Percentiles rank a stretch among this genome's conserved stretches.
Conservation (phyloP, 2,113 vertebrate genomes). For the Aythya baeri region DNA sequence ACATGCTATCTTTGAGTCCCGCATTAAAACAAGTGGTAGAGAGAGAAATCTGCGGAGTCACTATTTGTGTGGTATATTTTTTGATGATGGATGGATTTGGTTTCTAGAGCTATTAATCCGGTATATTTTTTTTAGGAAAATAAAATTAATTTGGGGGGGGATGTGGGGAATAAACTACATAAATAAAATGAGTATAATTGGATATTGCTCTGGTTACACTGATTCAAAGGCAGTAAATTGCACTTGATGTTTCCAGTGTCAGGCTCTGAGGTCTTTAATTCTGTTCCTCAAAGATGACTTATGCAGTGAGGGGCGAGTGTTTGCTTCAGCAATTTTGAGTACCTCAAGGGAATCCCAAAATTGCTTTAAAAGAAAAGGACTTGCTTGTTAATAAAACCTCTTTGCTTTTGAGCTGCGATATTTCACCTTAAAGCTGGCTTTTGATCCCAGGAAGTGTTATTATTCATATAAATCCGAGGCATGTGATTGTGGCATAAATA, state of each 20-base stretch:
- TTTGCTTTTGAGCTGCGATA: background rate
- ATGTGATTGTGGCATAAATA: background rate
- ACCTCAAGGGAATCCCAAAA: background rate
- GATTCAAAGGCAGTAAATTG: constrained; percentile 57
- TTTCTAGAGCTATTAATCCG: constrained; percentile 23
- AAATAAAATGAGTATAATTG: constrained; percentile 42
- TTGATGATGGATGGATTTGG: background rate
- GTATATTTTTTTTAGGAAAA: background rate
- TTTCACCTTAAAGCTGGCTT: constrained; percentile 1
- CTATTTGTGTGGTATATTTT: background rate
- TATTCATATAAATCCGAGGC: background rate
- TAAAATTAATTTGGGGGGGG: constrained; percentile 11
- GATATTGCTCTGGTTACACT: background rate
- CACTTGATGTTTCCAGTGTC: background rate
- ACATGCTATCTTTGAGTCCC: accelerated
- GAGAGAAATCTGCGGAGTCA: background rate
- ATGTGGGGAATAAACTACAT: background rate
- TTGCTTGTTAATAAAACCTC: background rate
- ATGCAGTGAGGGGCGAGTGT: background rate
- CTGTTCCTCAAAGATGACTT: constrained; percentile 45
- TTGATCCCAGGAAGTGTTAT: background rate
- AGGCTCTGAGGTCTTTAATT: constrained; percentile 38
- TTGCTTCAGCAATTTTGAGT: background rate
- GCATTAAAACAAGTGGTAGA: background rate
- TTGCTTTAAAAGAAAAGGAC: background rate